Conservation (phyloP, 2,797 vertebrate species). For the Enteromius radiatus region DNA sequence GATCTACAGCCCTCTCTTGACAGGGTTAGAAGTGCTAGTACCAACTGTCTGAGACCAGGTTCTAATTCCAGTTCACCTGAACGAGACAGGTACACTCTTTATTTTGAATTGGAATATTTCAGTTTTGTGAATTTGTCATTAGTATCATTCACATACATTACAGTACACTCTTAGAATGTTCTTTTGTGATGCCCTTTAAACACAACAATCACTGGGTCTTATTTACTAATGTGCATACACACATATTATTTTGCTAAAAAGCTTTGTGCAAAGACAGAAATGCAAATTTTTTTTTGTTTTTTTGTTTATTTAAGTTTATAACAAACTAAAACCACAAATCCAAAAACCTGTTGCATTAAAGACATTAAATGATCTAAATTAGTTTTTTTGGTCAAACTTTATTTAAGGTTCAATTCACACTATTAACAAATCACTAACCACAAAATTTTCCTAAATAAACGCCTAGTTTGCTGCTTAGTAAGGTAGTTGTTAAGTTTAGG, state of each 20-base stretch:
- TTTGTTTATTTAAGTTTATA: not conserved
- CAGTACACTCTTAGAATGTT: conserved; percentile 11
- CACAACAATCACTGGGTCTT: conserved; percentile 3
- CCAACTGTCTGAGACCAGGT: conserved; percentile 99
- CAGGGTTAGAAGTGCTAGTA: conserved; percentile 99
- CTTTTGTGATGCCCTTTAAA: conserved; percentile 12
- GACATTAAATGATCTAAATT: not conserved
- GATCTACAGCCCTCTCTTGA: conserved; percentile 98
- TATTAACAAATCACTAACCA: too few species aligned
- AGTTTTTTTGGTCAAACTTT: too few species aligned
- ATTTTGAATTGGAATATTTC: conserved; percentile 26
- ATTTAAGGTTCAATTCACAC: too few species aligned
- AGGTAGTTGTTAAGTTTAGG: too few species aligned
- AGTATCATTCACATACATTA: conserved; percentile 26
- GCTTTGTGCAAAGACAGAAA: not conserved
- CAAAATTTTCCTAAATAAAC: too few species aligned
- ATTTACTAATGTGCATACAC: not conserved
- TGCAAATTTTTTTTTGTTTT: not conserved
- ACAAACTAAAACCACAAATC: not conserved
- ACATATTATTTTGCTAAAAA: not conserved
- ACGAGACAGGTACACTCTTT: conserved; percentile 93
- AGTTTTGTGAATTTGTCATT: conserved; percentile 40
- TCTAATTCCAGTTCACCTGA: conserved; percentile 97
- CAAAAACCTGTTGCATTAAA: not conserved
- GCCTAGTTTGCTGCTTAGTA: too few species aligned